Evolutionary conservation across 2,797 vertebrate genomes (phyloP).

Genomic region (Epinephelus awoara): DNA sequence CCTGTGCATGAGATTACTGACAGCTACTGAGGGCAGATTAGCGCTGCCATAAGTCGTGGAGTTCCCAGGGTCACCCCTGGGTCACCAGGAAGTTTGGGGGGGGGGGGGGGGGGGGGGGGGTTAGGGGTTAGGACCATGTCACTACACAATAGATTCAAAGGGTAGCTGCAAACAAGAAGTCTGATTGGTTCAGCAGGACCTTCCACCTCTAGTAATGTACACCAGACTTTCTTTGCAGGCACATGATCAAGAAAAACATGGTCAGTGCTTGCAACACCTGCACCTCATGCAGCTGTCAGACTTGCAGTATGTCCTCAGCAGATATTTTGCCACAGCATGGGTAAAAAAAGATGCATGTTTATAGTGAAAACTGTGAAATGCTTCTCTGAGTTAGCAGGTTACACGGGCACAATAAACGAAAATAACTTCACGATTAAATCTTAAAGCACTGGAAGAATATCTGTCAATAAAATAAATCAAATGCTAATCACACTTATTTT

Average conservation of each 20-base stretch:
- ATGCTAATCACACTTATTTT: too few relatives aligned
- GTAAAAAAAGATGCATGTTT: neutral
- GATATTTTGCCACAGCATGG: neutral
- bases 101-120: conserved; percentile 13
- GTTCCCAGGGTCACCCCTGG: conserved; percentile 61
- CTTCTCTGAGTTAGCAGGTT: too few relatives aligned
- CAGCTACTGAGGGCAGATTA: conserved; percentile 75
- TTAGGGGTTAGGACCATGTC: conserved; percentile 36
- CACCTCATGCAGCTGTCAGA: neutral
- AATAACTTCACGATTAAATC: too few relatives aligned
- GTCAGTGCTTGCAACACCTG: neutral
- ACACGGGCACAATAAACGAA: too few relatives aligned
- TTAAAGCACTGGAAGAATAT: too few relatives aligned
- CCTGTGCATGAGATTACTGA: conserved; percentile 75
- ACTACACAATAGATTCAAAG: conserved; percentile 19
- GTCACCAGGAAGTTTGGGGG: conserved; percentile 43
- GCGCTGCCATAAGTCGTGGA: conserved; percentile 52
- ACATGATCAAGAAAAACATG: neutral
- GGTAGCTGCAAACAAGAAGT: conserved; percentile 15
- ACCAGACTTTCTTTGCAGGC: neutral
- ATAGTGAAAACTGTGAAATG: neutral
- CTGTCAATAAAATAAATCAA: too few relatives aligned
- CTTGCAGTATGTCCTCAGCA: neutral
- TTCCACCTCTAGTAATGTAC: neutral
- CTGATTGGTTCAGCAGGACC: conserved; percentile 1